Percentiles rank a stretch among this genome's conserved stretches.
Evolutionary conservation across 2,113 vertebrate genomes (phyloP).

Genomic region (Nerophis ophidion): DNA sequence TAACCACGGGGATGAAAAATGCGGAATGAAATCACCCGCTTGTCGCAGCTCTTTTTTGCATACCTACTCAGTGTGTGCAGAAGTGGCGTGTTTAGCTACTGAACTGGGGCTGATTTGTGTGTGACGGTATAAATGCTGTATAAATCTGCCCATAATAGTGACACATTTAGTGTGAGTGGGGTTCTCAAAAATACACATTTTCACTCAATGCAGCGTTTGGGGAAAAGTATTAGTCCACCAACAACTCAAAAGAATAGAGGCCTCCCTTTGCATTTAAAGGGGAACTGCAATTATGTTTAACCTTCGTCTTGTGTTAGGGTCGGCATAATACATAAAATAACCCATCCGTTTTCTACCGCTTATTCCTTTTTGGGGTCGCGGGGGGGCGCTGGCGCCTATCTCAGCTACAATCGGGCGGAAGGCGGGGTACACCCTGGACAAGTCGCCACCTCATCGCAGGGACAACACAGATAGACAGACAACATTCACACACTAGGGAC

Average conservation of each 20-base stretch:
- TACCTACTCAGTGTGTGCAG: constrained; percentile 4
- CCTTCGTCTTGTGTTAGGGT: too few species aligned
- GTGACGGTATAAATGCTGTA: constrained; percentile 8
- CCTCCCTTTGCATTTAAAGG: too few species aligned
- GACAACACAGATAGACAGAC: too few species aligned
- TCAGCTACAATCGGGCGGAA: too few species aligned
- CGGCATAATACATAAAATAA: too few species aligned
- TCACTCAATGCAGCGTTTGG: not conserved
- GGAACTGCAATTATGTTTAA: too few species aligned
- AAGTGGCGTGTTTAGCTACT: constrained; percentile 16
- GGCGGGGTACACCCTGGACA: too few species aligned
- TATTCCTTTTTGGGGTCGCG: too few species aligned
- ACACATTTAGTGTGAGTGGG: constrained; percentile 2
- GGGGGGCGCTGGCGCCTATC: too few species aligned
- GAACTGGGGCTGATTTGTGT: constrained; percentile 6
- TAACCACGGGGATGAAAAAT: constrained; percentile 31
- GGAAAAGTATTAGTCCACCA: not conserved
- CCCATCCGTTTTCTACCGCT: too few species aligned
- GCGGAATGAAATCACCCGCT: constrained; percentile 25
- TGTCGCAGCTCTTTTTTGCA: constrained; percentile 24
- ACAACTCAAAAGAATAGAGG: not conserved
- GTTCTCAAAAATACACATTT: constrained; percentile 9
- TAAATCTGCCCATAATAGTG: constrained; percentile 16
- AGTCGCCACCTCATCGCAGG: too few species aligned
- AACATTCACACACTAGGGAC: too few species aligned